phyloP scores from a whole-genome alignment of 2,113 vertebrate species.

The Lutjanus erythropterus region DNA sequence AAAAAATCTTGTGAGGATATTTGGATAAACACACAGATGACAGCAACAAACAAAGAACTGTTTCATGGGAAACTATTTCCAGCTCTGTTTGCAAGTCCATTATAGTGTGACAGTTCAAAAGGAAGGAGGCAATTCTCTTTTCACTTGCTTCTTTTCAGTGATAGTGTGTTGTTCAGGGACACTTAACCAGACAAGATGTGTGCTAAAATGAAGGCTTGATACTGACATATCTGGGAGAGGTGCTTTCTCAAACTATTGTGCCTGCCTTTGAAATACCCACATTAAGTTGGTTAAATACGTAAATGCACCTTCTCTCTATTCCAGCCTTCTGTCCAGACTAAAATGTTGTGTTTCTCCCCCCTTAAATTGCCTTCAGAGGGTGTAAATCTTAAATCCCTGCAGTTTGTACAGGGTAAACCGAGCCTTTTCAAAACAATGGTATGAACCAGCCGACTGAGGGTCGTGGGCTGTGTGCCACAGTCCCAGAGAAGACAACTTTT shows the following conservation, averaged over 20 bases:
- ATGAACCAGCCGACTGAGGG: too few relatives aligned
- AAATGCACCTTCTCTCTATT: background rate
- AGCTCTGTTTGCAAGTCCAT: background rate
- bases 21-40: background rate
- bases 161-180: constrained; percentile 32
- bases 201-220: constrained; percentile 10
- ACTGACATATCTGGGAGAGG: background rate
- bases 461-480: too few relatives aligned
- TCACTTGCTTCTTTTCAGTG: constrained; percentile 23
- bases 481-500: too few relatives aligned
- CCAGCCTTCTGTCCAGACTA: background rate
- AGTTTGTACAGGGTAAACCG: background rate
- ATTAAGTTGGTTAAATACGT: background rate
- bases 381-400: background rate
- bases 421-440: background rate
- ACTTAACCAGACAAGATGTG: constrained; percentile 39
- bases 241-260: too few relatives aligned
- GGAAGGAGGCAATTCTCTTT: constrained; percentile 12
- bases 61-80: constrained; percentile 1
- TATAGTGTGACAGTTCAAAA: background rate
- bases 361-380: too few relatives aligned
- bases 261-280: too few relatives aligned
- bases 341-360: background rate
- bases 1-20: background rate
- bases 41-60: background rate